A percentile compares a stretch with the other conserved stretches of the same genome.
phyloP scores from a whole-genome alignment of 2,113 vertebrate species.

The Urocynchramus pylzowi region DNA sequence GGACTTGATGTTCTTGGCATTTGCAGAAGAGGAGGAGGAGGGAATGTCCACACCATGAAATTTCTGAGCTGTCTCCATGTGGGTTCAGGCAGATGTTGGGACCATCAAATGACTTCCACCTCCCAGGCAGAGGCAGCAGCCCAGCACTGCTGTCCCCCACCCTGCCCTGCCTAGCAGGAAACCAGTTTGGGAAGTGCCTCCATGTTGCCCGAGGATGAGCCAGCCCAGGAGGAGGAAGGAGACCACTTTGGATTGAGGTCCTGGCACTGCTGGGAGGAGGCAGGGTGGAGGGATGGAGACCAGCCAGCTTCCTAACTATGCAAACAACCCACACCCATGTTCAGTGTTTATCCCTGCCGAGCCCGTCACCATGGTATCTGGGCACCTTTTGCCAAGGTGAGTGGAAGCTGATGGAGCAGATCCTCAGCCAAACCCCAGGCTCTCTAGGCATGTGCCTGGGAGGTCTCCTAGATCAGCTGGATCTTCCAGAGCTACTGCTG shows the following conservation, averaged over 20 bases:
- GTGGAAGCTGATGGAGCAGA: constrained; percentile 38
- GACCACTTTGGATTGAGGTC: constrained; percentile 37
- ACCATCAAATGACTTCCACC: background rate
- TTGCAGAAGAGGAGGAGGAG: background rate
- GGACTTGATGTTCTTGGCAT: background rate
- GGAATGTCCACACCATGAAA: background rate
- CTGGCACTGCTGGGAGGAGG: constrained; percentile 30
- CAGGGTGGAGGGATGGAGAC: constrained; percentile 62
- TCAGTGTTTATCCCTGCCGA: constrained; percentile 34
- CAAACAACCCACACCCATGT: constrained; percentile 65
- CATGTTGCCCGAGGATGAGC: background rate
- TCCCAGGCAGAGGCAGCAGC: background rate
- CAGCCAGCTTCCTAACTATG: constrained; percentile 63
- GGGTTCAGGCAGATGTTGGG: background rate
- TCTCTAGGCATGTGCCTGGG: constrained; percentile 40
- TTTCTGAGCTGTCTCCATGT: accelerated
- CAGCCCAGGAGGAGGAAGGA: constrained; percentile 23
- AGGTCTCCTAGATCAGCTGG: constrained; percentile 2
- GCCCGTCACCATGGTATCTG: constrained; percentile 52
- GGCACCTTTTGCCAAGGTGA: constrained; percentile 57
- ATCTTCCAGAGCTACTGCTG: background rate
- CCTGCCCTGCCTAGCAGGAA: background rate
- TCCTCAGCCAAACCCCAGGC: constrained; percentile 20
- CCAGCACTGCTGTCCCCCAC: background rate
- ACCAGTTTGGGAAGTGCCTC: constrained; percentile 35